Conservation (phyloP, 2,888 invertebrate species). For the Onthophagus sagittarius region DNA sequence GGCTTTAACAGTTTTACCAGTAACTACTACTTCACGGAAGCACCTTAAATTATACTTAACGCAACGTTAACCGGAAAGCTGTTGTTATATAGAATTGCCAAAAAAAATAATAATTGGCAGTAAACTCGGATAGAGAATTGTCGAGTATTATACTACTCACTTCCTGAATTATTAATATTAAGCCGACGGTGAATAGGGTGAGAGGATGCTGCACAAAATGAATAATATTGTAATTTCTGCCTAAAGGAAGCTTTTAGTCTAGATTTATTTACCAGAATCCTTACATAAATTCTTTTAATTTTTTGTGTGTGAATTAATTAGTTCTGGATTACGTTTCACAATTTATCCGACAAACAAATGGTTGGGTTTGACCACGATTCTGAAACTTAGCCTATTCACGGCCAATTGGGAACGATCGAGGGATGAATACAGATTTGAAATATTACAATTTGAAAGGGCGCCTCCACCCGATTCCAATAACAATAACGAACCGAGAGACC, state of each 20-base stretch:
- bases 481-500: conserved; percentile 32
- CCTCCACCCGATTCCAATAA: conserved; percentile 33
- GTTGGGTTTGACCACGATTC: neutral
- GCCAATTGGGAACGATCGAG: conserved; percentile 38
- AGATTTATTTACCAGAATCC: neutral
- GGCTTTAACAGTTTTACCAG: too few species aligned
- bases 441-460: conserved; percentile 39
- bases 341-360: neutral
- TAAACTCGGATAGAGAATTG: neutral
- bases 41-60: too few species aligned
- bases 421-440: conserved; percentile 41
- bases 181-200: neutral
- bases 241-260: neutral
- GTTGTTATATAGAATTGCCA: too few species aligned
- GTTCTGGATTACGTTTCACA: neutral
- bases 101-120: too few species aligned
- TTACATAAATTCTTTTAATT: neutral
- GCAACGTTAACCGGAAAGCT: too few species aligned
- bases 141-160: neutral
- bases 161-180: neutral
- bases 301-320: neutral
- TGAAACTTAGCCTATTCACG: conserved; percentile 30
- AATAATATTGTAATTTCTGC: neutral
- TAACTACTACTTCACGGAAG: too few species aligned
- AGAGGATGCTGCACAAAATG: neutral